phyloP scores from a whole-genome alignment of 1,140 invertebrate species.

The Manduca sexta region DNA sequence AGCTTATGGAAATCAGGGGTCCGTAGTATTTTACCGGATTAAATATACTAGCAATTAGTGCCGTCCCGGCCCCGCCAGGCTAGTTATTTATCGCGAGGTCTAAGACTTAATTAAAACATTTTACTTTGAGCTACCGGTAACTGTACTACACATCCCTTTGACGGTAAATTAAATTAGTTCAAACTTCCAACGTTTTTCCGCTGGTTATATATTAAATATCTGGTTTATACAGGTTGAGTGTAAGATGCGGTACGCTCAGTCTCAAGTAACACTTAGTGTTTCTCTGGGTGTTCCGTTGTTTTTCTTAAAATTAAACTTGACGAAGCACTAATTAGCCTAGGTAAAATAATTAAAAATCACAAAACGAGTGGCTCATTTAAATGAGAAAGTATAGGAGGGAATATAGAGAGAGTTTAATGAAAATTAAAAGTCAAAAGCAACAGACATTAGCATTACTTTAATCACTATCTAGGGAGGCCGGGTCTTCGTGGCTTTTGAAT shows the following conservation, averaged over 20 bases:
- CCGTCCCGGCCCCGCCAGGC: conserved; percentile 42
- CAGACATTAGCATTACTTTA: conserved; percentile 50
- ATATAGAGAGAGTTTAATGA: conserved; percentile 11
- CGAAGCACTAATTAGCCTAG: too few relatives aligned
- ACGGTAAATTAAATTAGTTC: conserved; percentile 47
- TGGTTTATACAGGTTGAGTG: too few relatives aligned
- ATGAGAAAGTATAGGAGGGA: conserved; percentile 7
- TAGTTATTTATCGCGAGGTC: conserved; percentile 67
- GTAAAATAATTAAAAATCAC: conserved; percentile 7
- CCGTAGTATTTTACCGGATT: conserved; percentile 67
- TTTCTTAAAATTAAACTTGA: too few relatives aligned
- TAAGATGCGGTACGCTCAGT: too few relatives aligned
- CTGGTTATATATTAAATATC: not conserved
- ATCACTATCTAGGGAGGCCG: conserved; percentile 47
- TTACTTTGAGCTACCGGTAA: conserved; percentile 56
- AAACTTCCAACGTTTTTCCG: conserved; percentile 13
- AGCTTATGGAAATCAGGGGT: conserved; percentile 70
- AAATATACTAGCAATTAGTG: conserved; percentile 71
- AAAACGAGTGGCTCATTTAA: conserved; percentile 3
- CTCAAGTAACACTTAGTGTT: too few relatives aligned
- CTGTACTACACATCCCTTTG: conserved; percentile 42
- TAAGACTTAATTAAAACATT: conserved; percentile 72
- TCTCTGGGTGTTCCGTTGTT: too few relatives aligned
- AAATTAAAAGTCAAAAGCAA: conserved; percentile 39
- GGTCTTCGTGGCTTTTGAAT: conserved; percentile 42